Conservation (phyloP, 2,113 vertebrate species). For the Empidonax traillii region DNA sequence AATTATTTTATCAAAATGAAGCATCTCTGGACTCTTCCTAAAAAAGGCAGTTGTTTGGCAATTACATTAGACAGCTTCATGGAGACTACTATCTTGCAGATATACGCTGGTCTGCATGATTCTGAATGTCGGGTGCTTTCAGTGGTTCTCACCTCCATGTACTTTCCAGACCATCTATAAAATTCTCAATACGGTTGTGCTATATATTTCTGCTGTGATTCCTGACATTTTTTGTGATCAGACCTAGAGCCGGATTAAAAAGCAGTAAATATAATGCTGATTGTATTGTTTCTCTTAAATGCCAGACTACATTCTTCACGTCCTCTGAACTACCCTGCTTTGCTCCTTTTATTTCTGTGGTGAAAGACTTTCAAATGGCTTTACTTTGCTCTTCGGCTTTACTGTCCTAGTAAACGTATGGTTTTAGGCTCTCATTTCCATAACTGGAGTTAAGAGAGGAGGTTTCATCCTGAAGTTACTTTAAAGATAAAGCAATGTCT, state of each 20-base stretch:
- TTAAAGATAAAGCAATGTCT: neutral
- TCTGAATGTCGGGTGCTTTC: neutral
- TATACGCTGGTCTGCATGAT: neutral
- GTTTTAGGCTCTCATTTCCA: neutral
- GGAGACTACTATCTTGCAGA: neutral
- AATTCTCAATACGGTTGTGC: neutral
- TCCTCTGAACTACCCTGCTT: neutral
- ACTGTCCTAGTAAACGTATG: neutral
- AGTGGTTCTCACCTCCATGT: neutral
- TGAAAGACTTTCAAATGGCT: neutral
- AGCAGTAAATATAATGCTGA: neutral
- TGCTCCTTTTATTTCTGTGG: neutral
- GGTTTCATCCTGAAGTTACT: neutral
- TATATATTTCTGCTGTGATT: neutral
- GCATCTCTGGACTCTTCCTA: neutral
- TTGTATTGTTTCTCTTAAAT: neutral
- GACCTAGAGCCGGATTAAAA: neutral
- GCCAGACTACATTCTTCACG: neutral
- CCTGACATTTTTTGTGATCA: neutral
- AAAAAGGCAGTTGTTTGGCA: neutral
- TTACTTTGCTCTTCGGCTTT: neutral
- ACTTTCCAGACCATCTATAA: neutral
- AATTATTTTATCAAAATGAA: neutral
- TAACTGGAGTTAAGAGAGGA: neutral
- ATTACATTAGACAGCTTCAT: neutral